Evolutionary conservation across 1,140 invertebrate genomes (phyloP).

Genomic region (Drosophila rufa): DNA sequence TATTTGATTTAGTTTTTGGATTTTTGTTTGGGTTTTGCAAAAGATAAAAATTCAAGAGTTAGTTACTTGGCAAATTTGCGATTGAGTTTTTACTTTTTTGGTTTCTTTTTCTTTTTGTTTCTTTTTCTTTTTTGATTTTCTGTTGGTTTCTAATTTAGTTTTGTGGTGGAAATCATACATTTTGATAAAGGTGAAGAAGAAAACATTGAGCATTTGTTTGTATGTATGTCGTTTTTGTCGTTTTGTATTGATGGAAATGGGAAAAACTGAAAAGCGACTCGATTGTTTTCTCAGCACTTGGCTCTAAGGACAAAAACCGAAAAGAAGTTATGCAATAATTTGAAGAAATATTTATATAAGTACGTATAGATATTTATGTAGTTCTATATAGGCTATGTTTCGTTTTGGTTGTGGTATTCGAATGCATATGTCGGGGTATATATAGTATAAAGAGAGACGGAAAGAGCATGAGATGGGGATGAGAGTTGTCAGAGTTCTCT

Average conservation of each 20-base stretch:
- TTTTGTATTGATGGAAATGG: conserved; percentile 36
- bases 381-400: conserved; percentile 37
- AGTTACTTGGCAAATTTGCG: conserved; percentile 48
- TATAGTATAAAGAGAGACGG: conserved; percentile 11
- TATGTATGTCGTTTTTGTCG: conserved; percentile 10
- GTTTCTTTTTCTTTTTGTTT: conserved; percentile 13
- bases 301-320: conserved; percentile 43
- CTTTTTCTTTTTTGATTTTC: conserved; percentile 27
- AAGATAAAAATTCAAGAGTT: conserved; percentile 65
- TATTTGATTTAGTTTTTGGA: conserved; percentile 10
- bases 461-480: conserved; percentile 32
- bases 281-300: conserved; percentile 41
- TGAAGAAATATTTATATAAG: conserved; percentile 62
- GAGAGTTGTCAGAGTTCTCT: conserved; percentile 29
- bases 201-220: conserved; percentile 42
- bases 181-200: conserved; percentile 55
- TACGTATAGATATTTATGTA: conserved; percentile 25
- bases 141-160: conserved; percentile 41
- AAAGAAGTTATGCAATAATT: conserved; percentile 59
- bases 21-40: conserved; percentile 39
- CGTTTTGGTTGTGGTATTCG: conserved; percentile 26
- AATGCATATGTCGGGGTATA: conserved; percentile 35
- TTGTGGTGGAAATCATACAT: conserved; percentile 47
- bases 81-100: conserved; percentile 21
- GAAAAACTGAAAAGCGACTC: conserved; percentile 42